Evolutionary conservation across 2,797 vertebrate genomes (phyloP).

Genomic region (Acridotheres tristis): DNA sequence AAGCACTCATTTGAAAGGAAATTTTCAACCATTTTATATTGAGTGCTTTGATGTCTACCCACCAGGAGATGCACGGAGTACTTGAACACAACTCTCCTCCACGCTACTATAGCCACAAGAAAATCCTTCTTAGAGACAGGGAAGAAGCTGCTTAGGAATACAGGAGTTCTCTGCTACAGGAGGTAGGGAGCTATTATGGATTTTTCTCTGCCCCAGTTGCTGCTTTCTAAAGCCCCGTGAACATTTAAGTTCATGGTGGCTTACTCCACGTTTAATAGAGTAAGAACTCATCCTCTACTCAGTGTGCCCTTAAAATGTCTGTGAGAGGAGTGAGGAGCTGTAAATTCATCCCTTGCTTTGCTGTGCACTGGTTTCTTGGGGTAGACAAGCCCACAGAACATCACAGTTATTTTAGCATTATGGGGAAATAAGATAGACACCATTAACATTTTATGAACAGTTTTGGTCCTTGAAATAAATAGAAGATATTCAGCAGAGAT

Average conservation of each 20-base stretch:
- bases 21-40: neutral
- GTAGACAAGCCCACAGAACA: conserved; percentile 23
- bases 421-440: conserved; percentile 49
- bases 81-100: neutral
- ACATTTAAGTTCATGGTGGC: neutral
- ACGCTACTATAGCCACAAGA: neutral
- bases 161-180: neutral
- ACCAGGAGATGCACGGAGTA: neutral
- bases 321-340: neutral
- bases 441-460: conserved; percentile 50
- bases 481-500: neutral
- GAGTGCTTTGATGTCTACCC: neutral
- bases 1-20: neutral
- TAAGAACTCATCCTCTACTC: neutral
- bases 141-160: neutral
- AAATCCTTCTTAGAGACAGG: conserved; percentile 9
- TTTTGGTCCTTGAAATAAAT: conserved; percentile 28
- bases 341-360: conserved; percentile 15
- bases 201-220: conserved; percentile 44
- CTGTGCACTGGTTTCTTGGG: neutral
- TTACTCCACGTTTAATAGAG: conserved; percentile 8
- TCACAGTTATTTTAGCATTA: conserved; percentile 32
- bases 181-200: neutral
- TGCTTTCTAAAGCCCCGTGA: neutral
- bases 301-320: neutral